A percentile compares a stretch with the other conserved stretches of the same genome.
phyloP scores from a whole-genome alignment of 2,888 invertebrate genomes.

The Parnassius orleans region DNA sequence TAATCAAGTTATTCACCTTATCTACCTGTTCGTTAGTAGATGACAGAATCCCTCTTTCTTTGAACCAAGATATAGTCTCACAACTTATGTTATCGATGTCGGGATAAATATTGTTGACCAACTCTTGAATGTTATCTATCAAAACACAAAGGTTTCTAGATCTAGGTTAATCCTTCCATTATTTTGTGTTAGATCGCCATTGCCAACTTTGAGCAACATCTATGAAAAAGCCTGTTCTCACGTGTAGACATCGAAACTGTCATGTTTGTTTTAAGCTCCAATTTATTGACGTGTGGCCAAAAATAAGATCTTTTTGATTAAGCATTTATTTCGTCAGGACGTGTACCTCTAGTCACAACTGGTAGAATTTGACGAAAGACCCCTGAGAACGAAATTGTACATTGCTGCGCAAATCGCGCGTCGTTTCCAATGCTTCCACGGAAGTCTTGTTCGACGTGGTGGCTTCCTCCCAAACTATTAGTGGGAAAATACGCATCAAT shows the following conservation, averaged over 20 bases:
- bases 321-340: constrained; percentile 2
- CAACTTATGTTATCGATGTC: background rate
- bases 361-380: constrained; percentile 29
- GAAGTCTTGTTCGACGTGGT: no score
- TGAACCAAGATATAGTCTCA: background rate
- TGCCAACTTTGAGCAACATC: background rate
- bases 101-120: constrained; percentile 33
- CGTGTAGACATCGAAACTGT: constrained; percentile 4
- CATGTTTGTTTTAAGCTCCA: constrained; percentile 38
- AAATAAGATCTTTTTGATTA: background rate
- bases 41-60: no score
- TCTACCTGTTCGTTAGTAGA: no score
- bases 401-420: no score
- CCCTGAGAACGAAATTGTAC: no score
- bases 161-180: background rate
- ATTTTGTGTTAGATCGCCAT: background rate
- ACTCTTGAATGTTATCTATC: constrained; percentile 26
- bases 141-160: background rate
- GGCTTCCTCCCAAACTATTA: no score
- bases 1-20: no score
- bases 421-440: no score
- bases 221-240: background rate
- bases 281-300: constrained; percentile 32
- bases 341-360: constrained; percentile 36
- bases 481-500: no score